phyloP scores from a whole-genome alignment of 2,888 invertebrate species.

The Drosophila affinis region DNA sequence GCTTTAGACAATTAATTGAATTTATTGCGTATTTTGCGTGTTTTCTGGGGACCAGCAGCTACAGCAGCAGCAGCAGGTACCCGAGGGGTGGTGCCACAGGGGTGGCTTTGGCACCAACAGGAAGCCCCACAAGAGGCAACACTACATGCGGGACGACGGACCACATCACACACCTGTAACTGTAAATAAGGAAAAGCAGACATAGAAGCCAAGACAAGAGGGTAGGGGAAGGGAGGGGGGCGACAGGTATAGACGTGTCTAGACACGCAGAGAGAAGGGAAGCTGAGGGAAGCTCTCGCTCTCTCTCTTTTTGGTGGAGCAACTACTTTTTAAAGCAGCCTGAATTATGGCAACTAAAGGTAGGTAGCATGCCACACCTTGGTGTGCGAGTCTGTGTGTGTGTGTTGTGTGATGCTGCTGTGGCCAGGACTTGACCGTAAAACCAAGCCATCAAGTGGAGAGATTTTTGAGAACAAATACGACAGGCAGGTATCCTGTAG shows the following conservation, averaged over 20 bases:
- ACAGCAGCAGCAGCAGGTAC: neutral
- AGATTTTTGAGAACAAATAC: neutral
- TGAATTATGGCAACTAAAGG: constrained; percentile 1
- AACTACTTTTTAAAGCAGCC: constrained; percentile 5
- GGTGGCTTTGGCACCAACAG: neutral
- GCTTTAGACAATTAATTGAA: constrained; percentile 72
- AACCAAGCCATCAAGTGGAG: neutral
- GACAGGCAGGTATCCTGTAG: neutral
- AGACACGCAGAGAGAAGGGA: constrained; percentile 8
- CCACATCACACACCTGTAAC: neutral
- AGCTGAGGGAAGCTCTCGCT: neutral
- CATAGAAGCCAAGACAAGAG: neutral
- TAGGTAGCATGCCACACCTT: neutral
- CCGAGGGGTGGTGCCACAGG: neutral
- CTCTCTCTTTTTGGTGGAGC: neutral
- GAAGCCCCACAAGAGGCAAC: neutral
- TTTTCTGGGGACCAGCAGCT: neutral
- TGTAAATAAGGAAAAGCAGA: constrained; percentile 17
- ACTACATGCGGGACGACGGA: neutral
- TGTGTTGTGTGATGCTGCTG: neutral
- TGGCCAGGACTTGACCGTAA: neutral
- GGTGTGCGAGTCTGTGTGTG: neutral
- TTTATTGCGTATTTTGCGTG: constrained; percentile 46
- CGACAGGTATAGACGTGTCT: constrained; percentile 17
- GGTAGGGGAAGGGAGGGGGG: neutral